Evolutionary conservation across 2,888 invertebrate species (phyloP).

Genomic region (Antheraea assamensis): DNA sequence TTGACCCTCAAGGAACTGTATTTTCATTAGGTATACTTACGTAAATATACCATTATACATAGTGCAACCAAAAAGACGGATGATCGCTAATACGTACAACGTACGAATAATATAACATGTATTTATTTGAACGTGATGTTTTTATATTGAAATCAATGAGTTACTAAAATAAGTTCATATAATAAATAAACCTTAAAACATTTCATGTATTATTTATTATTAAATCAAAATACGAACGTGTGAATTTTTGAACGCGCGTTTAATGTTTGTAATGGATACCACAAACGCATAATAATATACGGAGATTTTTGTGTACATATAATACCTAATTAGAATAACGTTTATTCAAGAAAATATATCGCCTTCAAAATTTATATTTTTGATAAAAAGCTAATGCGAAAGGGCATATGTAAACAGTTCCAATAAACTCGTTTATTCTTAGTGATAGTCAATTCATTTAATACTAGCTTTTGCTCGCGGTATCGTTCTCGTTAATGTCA

Average conservation of each 20-base stretch:
- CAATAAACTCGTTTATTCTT: too few relatives aligned
- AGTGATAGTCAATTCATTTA: too few relatives aligned
- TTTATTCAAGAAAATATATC: too few relatives aligned
- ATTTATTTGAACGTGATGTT: not conserved
- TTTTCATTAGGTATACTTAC: conserved; percentile 18
- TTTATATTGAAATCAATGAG: not conserved
- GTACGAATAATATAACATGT: not conserved
- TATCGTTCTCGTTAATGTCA: too few relatives aligned
- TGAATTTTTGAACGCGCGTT: not conserved
- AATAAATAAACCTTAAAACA: not conserved
- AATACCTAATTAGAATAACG: not conserved
- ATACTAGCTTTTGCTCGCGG: too few relatives aligned
- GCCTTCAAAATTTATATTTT: too few relatives aligned
- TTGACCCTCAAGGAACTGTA: too few relatives aligned
- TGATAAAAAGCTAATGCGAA: too few relatives aligned
- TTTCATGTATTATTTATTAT: not conserved
- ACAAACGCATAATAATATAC: not conserved
- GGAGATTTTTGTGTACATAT: not conserved
- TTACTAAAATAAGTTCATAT: not conserved
- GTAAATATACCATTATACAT: not conserved
- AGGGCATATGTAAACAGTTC: too few relatives aligned
- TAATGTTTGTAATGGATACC: not conserved
- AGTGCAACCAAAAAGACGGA: too few relatives aligned
- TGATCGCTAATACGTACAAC: too few relatives aligned
- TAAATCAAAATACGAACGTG: not conserved